Base-by-base conservation (phyloP, 2,797 vertebrate genomes). In the Rhinogobio ventralis region DNA sequence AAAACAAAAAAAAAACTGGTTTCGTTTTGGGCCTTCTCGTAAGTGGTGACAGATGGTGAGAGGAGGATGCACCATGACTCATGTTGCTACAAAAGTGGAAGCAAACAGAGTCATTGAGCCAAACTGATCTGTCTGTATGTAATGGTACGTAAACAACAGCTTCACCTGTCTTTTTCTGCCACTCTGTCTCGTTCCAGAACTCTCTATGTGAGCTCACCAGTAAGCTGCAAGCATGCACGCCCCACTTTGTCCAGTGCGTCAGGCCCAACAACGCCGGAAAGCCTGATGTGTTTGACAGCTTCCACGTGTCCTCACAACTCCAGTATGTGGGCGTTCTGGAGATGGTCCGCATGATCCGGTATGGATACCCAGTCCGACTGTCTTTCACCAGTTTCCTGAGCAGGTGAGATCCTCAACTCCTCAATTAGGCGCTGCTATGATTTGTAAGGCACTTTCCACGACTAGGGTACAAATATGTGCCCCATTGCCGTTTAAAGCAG, bases 241-340 rank as follows among this genome's bases (percentile, higher is more conserved):
- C 95, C 20, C 98, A 99, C 92, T 96, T 96, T 1, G 87, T 99
- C 91, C 96, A 96, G 86, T 99, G 98, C 72, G 96, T 99, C 92
- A 96, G 97, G 83, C 97, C 97, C 88, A 98, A 98, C 81, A 92
- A 91, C 86, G 92, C 90, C 0, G 93, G 93, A 88, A 92, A 95
- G 86, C 94, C 97, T 0, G 96, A 97, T 85, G 91, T 87, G 46
- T 99, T 99, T 77, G 97, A 99, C 91, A 95, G 96, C 92, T 93
- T 95, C 91, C 97, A 97, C 67, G 97, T 99, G 87, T 98, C 97
- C 9, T 94, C 96, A 46, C 98, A 99, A 89, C 96, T 99, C 79
- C 97, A 97, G 84, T 96, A 98, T 87, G 95, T 98, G 4, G 96
- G 96, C 49, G 97, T 99, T 75, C 94, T 99, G 83, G 97, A 98